Evolutionary conservation across 2,113 vertebrate genomes (phyloP).

Genomic region (Corythoichthys haematopterus): DNA sequence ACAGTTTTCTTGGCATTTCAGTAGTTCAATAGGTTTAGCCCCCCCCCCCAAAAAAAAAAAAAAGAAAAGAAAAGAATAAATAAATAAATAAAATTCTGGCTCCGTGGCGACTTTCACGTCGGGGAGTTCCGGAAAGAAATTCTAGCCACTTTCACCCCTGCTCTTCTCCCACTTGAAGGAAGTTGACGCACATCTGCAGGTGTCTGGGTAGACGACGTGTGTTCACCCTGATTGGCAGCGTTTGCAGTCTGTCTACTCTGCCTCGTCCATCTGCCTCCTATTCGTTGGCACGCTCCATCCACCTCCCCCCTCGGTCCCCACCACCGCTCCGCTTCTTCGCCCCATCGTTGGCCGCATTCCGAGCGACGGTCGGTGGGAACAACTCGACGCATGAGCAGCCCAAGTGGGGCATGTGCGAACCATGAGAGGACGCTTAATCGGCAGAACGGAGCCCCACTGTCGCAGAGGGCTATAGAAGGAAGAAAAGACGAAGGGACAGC

Average conservation of each 20-base stretch:
- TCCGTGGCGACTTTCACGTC: no score
- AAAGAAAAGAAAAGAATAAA: no score
- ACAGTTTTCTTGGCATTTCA: no score
- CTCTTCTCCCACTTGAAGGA: not conserved
- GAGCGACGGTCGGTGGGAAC: not conserved
- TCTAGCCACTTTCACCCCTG: no score
- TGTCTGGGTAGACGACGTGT: not conserved
- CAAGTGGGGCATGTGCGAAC: conserved; percentile 17
- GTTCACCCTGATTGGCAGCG: not conserved
- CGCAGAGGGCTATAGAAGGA: conserved; percentile 33
- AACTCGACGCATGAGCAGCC: not conserved
- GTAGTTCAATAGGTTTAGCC: no score
- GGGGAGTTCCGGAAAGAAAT: no score
- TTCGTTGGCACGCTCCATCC: not conserved
- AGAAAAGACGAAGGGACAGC: conserved; percentile 16
- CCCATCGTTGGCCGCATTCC: not conserved
- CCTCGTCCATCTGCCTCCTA: not conserved
- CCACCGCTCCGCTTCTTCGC: not conserved
- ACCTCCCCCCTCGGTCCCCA: not conserved
- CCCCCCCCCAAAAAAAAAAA: no score
- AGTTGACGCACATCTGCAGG: not conserved
- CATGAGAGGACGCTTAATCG: conserved; percentile 21
- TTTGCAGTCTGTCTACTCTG: not conserved
- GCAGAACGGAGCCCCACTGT: conserved; percentile 33
- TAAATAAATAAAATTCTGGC: no score